phyloP scores from a whole-genome alignment of 1,140 invertebrate species.

The Ips nitidus region DNA sequence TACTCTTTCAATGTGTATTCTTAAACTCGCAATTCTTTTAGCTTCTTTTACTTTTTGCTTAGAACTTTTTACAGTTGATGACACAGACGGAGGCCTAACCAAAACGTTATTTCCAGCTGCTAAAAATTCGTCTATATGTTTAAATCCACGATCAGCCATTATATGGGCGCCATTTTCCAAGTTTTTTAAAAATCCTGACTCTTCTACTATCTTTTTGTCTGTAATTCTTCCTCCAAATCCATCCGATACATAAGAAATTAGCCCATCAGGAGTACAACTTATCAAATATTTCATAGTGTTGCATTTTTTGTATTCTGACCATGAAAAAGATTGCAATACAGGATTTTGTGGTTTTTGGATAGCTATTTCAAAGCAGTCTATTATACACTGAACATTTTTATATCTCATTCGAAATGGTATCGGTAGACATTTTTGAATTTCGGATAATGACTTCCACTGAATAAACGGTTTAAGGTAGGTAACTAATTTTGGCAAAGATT shows the following conservation, averaged over 20 bases:
- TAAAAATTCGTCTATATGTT: no score
- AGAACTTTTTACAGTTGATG: no score
- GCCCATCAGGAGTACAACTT: conserved; percentile 51
- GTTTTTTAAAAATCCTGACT: no score
- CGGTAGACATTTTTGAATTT: conserved; percentile 10
- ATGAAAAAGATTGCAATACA: conserved; percentile 43
- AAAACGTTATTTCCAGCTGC: no score
- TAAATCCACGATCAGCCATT: no score
- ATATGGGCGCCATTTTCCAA: no score
- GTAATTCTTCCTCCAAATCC: conserved; percentile 37
- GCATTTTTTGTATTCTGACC: conserved; percentile 51
- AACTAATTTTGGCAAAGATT: conserved; percentile 12
- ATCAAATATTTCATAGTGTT: conserved; percentile 53
- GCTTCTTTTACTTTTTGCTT: no score
- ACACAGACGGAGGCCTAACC: not conserved
- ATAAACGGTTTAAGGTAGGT: conserved; percentile 9
- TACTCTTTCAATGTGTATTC: no score
- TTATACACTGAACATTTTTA: conserved; percentile 1
- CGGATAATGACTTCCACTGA: conserved; percentile 6
- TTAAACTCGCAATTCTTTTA: no score
- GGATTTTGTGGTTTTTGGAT: conserved; percentile 47
- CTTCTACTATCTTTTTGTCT: no score
- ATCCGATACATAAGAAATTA: conserved; percentile 53
- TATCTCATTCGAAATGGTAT: conserved; percentile 21
- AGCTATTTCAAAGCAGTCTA: conserved; percentile 51